These are phyloP conservation scores for Tinamus guttatus DNA, from an alignment of 2,113 vertebrate genomes.

Conservation along the genomic window DNA sequence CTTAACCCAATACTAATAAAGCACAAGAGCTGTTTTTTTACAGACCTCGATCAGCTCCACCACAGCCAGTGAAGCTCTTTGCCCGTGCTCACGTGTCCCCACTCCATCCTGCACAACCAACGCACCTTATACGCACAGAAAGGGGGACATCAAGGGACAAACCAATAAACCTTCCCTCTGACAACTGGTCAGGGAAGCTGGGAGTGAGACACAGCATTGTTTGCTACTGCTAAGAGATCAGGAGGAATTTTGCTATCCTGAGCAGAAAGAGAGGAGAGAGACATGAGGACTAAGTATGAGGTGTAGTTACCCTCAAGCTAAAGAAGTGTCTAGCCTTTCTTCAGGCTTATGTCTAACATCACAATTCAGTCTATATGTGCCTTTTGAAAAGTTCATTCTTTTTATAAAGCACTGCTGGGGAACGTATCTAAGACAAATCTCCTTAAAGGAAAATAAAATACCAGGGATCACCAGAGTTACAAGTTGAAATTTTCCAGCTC, in stretches of 20 bases:
- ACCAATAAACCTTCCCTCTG: neutral
- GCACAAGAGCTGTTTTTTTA: neutral
- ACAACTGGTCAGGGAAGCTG: too few relatives aligned
- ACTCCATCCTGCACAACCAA: fast-evolving
- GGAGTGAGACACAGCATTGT: too few relatives aligned
- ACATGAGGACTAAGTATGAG: too few relatives aligned
- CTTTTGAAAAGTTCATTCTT: neutral
- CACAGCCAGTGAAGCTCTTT: neutral
- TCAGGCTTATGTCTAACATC: too few relatives aligned
- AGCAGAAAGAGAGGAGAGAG: too few relatives aligned
- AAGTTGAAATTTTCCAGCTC: neutral
- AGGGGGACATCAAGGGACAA: neutral
- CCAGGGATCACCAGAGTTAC: neutral
- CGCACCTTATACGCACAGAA: neutral
- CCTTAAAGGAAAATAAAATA: neutral
- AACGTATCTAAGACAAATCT: neutral
- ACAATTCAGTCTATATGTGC: too few relatives aligned
- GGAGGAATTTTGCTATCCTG: too few relatives aligned
- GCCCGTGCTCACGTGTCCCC: neutral
- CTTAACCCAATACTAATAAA: neutral
- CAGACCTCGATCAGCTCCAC: neutral
- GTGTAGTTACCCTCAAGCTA: too few relatives aligned
- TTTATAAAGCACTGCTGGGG: neutral
- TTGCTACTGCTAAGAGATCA: too few relatives aligned
- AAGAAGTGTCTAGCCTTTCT: too few relatives aligned